phyloP scores from a whole-genome alignment of 2,113 vertebrate genomes.

The Aegotheles bennettii region DNA sequence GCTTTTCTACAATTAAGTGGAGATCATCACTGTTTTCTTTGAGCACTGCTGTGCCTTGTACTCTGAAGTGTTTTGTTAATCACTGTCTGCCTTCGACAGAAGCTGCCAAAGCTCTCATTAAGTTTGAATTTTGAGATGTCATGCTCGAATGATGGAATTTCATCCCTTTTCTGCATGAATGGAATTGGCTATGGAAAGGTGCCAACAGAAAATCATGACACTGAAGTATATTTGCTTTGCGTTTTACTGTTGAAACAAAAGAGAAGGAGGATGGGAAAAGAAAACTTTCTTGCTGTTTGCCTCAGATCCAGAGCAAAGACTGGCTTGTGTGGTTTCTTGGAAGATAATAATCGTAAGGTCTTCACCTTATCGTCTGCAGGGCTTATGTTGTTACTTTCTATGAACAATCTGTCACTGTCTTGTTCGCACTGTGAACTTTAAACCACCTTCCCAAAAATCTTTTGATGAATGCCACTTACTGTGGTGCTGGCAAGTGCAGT shows the following conservation, averaged over 20 bases:
- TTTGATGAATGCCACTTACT: constrained; percentile 8
- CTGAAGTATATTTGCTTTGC: constrained; percentile 72
- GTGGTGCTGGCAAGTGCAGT: background rate
- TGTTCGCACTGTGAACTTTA: constrained; percentile 48
- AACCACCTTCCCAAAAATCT: constrained; percentile 39
- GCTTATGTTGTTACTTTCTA: constrained; percentile 11
- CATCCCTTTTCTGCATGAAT: constrained; percentile 84
- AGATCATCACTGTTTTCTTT: constrained; percentile 99
- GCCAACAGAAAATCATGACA: constrained; percentile 72
- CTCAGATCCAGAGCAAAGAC: constrained; percentile 38
- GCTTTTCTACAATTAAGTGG: constrained; percentile 99
- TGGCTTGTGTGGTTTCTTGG: constrained; percentile 19
- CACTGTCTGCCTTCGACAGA: constrained; percentile 98
- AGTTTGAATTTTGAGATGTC: constrained; percentile 93
- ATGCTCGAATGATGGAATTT: constrained; percentile 87
- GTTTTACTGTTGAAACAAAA: constrained; percentile 73
- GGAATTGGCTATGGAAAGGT: constrained; percentile 80
- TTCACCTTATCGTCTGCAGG: constrained; percentile 40
- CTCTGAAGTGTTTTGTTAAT: constrained; percentile 99
- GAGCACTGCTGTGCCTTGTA: constrained; percentile 99
- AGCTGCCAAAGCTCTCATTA: constrained; percentile 99
- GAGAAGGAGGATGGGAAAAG: background rate
- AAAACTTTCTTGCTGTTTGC: constrained; percentile 54
- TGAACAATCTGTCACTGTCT: constrained; percentile 50
- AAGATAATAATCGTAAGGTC: constrained; percentile 47